Conservation (phyloP, 2,113 vertebrate species). For the Damaliscus lunatus region DNA sequence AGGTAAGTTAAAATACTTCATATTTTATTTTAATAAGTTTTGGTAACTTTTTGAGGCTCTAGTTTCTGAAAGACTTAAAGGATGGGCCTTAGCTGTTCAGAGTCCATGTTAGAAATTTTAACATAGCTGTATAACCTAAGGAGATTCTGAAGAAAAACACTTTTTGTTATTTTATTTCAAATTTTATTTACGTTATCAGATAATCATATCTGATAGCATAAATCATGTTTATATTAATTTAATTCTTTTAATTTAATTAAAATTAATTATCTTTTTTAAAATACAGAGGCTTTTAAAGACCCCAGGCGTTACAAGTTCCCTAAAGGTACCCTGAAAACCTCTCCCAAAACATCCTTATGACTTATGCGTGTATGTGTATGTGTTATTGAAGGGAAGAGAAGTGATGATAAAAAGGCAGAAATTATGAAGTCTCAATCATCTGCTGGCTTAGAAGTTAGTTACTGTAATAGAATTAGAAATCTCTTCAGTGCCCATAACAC, state of each 20-base stretch:
- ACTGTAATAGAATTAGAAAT: background rate
- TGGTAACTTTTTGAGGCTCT: background rate
- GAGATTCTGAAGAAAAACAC: slow-evolving; percentile 18
- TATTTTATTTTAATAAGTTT: slow-evolving; percentile 13
- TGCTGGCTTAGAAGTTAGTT: background rate
- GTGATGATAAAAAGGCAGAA: background rate
- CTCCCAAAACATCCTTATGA: background rate
- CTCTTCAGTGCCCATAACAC: background rate
- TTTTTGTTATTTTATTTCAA: background rate
- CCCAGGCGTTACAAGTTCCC: background rate
- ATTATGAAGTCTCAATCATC: background rate
- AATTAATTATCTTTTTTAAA: background rate
- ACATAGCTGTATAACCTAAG: background rate
- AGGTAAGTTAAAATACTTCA: slow-evolving; percentile 83
- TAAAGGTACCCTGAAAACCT: background rate
- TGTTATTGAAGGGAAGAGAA: background rate
- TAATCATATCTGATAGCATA: background rate
- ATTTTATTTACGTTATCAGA: background rate
- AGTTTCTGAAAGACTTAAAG: slow-evolving; percentile 35
- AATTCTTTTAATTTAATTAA: background rate
- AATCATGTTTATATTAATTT: background rate
- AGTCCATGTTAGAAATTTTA: background rate
- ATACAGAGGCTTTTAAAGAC: background rate
- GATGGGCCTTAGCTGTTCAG: background rate
- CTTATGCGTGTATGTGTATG: background rate